phyloP scores from a whole-genome alignment of 23 tunicate species.

The Halocynthia aurantium region DNA sequence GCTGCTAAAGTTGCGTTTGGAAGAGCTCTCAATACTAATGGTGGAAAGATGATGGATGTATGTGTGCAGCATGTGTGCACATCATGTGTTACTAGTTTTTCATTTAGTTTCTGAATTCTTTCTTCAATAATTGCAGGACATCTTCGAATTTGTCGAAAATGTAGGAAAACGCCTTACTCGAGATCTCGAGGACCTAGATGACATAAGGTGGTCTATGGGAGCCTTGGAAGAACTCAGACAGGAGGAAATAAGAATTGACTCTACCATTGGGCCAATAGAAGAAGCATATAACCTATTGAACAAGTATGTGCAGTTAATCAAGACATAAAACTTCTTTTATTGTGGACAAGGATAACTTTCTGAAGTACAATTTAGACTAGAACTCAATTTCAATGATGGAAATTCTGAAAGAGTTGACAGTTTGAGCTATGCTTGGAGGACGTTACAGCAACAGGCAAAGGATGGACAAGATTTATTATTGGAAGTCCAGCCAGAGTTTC shows the following conservation, averaged over 20 bases:
- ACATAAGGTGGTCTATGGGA: conserved; percentile 82
- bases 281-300: conserved; percentile 79
- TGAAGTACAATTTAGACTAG: conserved; percentile 35
- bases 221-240: conserved; percentile 74
- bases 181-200: conserved; percentile 79
- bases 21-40: conserved; percentile 43
- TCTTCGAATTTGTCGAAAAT: conserved; percentile 71
- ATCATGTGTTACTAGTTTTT: not conserved
- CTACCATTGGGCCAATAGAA: conserved; percentile 77
- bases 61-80: no score
- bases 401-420: conserved; percentile 92
- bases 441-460: conserved; percentile 62
- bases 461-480: conserved; percentile 52
- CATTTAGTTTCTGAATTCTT: not conserved
- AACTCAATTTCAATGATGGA: conserved; percentile 84
- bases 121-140: conserved; percentile 33
- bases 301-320: conserved; percentile 30
- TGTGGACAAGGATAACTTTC: no score
- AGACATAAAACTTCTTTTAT: not conserved
- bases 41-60: conserved; percentile 73
- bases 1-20: conserved; percentile 91
- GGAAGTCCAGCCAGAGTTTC: conserved; percentile 65
- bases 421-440: conserved; percentile 91
- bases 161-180: conserved; percentile 68
- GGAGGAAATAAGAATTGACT: conserved; percentile 79